These are phyloP conservation scores for Ptiloglossa arizonensis DNA, from an alignment of 1,140 invertebrate genomes.

Conservation along the genomic window DNA sequence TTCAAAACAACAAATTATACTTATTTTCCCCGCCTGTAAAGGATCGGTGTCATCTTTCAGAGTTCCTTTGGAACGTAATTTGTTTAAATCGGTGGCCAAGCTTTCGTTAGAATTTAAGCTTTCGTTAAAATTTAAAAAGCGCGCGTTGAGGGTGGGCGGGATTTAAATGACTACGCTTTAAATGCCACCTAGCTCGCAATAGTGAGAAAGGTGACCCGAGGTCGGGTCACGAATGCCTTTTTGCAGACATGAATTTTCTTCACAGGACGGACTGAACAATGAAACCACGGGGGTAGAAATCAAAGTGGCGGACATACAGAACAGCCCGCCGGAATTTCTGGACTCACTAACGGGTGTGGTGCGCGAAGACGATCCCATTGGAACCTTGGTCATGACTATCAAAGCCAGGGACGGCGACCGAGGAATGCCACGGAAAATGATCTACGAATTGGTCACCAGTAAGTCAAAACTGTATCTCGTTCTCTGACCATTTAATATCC, in stretches of 20 bases:
- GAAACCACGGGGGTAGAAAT: conserved; percentile 88
- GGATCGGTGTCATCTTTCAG: no score
- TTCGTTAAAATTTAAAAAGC: no score
- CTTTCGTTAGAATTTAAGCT: no score
- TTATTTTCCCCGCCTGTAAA: no score
- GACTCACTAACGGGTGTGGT: conserved; percentile 90
- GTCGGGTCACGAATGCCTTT: conserved; percentile 14
- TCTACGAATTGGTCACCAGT: conserved; percentile 92
- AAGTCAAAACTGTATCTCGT: conserved; percentile 73
- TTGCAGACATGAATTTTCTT: conserved; percentile 52
- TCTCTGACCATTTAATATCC: background rate
- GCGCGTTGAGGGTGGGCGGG: no score
- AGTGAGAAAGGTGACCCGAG: background rate
- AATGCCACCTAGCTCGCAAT: no score
- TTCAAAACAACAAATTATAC: no score
- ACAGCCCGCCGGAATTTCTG: conserved; percentile 91
- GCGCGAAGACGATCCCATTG: conserved; percentile 92
- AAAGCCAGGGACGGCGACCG: conserved; percentile 92
- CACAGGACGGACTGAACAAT: conserved; percentile 90
- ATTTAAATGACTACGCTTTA: no score
- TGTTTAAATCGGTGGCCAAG: no score
- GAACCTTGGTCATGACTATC: conserved; percentile 90
- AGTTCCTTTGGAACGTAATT: no score
- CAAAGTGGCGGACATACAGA: conserved; percentile 91
- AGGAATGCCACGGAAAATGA: conserved; percentile 89